A percentile compares a stretch with the other conserved stretches of the same genome.
Evolutionary conservation across 1,140 invertebrate genomes (phyloP).

Genomic region (Dendroctonus valens): DNA sequence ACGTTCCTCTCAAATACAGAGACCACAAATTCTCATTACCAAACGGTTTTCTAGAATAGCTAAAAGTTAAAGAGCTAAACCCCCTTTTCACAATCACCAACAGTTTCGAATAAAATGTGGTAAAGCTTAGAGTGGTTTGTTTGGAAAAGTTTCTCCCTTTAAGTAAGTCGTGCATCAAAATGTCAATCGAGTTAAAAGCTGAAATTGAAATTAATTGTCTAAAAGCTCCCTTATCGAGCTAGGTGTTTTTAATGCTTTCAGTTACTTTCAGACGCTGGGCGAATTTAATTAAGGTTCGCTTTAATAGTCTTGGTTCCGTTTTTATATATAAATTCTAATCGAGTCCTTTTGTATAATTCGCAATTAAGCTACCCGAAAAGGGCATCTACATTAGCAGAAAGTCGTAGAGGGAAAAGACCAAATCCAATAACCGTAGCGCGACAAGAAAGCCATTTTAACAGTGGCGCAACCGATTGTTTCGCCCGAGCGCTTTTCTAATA

Average conservation of each 20-base stretch:
- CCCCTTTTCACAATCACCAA: not conserved
- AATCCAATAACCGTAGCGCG: no score
- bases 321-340: constrained; percentile 14
- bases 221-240: constrained; percentile 13
- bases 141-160: constrained; percentile 6
- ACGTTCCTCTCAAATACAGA: not conserved
- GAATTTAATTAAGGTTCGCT: constrained; percentile 3
- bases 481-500: no score
- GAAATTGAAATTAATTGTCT: constrained; percentile 21
- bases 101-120: constrained; percentile 5
- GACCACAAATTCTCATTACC: not conserved
- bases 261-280: constrained; percentile 8
- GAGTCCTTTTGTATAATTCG: constrained; percentile 6
- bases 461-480: no score
- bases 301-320: constrained; percentile 10
- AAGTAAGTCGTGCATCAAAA: constrained; percentile 19
- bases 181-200: constrained; percentile 20
- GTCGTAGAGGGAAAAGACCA: no score
- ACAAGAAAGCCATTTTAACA: no score
- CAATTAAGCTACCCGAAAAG: constrained; percentile 1
- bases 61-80: not conserved
- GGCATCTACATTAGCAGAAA: not conserved
- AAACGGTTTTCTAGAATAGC: not conserved
- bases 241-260: constrained; percentile 19
- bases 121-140: constrained; percentile 1